Percentiles rank a stretch among this genome's conserved stretches.
Conservation (phyloP, 2,113 vertebrate species). For the Megaleporinus macrocephalus region DNA sequence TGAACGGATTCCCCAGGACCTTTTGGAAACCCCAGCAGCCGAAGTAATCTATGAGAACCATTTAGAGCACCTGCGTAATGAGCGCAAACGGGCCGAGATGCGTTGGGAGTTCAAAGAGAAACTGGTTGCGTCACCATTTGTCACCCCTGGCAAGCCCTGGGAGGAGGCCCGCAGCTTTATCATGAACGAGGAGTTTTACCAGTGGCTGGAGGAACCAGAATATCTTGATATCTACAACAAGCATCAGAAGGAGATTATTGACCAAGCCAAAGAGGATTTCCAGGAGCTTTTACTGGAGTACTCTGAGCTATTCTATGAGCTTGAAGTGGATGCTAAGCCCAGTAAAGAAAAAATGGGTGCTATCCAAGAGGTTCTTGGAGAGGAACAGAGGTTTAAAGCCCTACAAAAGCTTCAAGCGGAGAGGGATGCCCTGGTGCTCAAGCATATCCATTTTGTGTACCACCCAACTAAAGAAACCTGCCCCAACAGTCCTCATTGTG, state of each 20-base stretch:
- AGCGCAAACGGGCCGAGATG: constrained; percentile 89
- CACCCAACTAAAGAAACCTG: constrained; percentile 97
- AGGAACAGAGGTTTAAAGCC: constrained; percentile 94
- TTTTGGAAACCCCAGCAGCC: constrained; percentile 86
- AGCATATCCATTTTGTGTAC: constrained; percentile 98
- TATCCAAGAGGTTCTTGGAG: constrained; percentile 92
- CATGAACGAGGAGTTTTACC: constrained; percentile 95
- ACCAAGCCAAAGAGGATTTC: constrained; percentile 94
- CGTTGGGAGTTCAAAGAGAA: constrained; percentile 88
- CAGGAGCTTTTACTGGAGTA: constrained; percentile 96
- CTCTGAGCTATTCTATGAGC: constrained; percentile 96
- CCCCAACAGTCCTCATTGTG: constrained; percentile 86
- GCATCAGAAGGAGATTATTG: constrained; percentile 96
- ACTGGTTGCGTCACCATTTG: constrained; percentile 87
- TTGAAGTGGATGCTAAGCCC: constrained; percentile 95
- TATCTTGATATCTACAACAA: constrained; percentile 94
- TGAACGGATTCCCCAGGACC: constrained; percentile 91
- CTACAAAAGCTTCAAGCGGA: constrained; percentile 95
- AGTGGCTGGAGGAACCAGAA: constrained; percentile 90
- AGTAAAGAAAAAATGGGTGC: constrained; percentile 99
- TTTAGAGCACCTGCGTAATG: constrained; percentile 86
- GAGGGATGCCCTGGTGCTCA: constrained; percentile 93
- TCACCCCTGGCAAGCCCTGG: constrained; percentile 95
- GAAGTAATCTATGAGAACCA: constrained; percentile 86
- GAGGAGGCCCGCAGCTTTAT: constrained; percentile 96